A percentile compares a stretch with the other conserved stretches of the same genome.
Conservation (phyloP, 2,797 vertebrate genomes). For the Anguilla obscura region DNA sequence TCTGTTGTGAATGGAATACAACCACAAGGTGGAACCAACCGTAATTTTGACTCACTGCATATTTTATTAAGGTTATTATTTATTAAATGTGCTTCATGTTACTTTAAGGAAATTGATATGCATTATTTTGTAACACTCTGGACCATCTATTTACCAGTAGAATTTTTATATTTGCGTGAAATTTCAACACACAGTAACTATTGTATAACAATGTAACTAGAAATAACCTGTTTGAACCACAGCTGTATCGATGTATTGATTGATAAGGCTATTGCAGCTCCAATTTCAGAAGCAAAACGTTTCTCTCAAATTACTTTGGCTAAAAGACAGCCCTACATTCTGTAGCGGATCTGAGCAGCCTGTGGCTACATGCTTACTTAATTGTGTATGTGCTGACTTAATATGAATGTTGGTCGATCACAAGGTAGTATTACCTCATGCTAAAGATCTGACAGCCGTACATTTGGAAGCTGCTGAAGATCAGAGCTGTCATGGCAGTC, state of each 20-base stretch:
- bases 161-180: background rate
- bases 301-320: background rate
- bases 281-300: background rate
- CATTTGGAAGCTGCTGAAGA: background rate
- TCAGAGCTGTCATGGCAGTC: background rate
- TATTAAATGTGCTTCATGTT: constrained; percentile 51
- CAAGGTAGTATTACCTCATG: background rate
- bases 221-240: background rate
- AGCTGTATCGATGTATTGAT: constrained; percentile 17
- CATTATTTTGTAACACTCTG: background rate
- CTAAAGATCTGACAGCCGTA: background rate
- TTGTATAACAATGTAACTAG: background rate
- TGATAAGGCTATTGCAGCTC: background rate
- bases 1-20: background rate
- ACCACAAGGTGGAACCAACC: background rate
- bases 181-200: background rate
- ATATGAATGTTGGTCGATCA: background rate
- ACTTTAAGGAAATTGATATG: constrained; percentile 27
- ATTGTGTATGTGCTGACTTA: background rate
- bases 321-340: background rate
- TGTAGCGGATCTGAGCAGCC: background rate
- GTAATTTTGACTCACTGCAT: constrained; percentile 49
- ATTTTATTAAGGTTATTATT: constrained; percentile 59
- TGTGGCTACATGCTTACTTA: background rate
- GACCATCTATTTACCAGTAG: background rate